Percentiles rank a stretch among this genome's conserved stretches.
phyloP scores from a whole-genome alignment of 2,888 invertebrate genomes.

The Stomorhina lunata region DNA sequence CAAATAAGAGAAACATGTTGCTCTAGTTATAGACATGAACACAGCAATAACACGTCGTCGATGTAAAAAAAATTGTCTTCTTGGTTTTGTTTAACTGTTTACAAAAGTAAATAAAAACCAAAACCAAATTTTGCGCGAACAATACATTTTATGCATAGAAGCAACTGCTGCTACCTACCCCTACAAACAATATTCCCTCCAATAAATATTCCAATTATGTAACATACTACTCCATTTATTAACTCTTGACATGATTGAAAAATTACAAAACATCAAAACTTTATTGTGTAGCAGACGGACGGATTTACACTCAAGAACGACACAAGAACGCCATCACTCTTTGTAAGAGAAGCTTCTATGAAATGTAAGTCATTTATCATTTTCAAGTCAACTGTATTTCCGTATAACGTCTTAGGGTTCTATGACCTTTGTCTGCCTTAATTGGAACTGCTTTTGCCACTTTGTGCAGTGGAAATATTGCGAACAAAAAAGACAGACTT shows the following conservation, averaged over 20 bases:
- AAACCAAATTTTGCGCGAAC: no score
- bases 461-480: background rate
- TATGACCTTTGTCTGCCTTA: conserved; percentile 36
- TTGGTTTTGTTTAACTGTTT: no score
- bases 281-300: no score
- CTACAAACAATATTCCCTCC: no score
- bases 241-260: background rate
- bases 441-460: conserved; percentile 45
- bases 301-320: background rate
- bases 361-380: background rate
- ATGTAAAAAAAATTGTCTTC: no score
- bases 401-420: conserved; percentile 2
- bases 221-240: background rate
- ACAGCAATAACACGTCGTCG: no score
- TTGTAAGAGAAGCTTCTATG: background rate
- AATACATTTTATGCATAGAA: no score
- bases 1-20: no score
- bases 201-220: background rate
- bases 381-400: conserved; percentile 10
- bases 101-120: no score
- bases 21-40: no score
- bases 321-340: background rate
- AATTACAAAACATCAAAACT: background rate
- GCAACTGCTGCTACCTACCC: no score
- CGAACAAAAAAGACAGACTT: conserved; percentile 30